phyloP scores from a whole-genome alignment of 2,888 invertebrate species.

The Stomorhina lunata region DNA sequence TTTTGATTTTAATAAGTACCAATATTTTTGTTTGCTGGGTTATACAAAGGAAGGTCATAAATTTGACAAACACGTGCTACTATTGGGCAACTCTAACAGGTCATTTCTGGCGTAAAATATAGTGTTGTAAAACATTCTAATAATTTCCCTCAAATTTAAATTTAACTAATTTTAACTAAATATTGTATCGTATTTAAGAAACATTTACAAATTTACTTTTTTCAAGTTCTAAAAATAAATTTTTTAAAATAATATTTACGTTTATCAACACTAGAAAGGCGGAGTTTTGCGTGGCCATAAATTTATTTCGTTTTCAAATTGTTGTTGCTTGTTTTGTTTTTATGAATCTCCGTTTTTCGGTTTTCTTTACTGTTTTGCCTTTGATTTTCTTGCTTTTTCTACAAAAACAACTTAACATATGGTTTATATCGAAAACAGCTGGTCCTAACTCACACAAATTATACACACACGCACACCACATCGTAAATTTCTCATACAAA shows the following conservation, averaged over 20 bases:
- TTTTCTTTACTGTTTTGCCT: constrained; percentile 10
- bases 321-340: not conserved
- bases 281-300: constrained; percentile 49
- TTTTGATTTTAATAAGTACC: not conserved
- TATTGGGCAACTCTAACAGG: constrained; percentile 40
- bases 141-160: no score
- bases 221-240: no score
- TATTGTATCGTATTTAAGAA: no score
- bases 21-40: constrained; percentile 25
- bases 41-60: not conserved
- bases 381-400: constrained; percentile 17
- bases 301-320: constrained; percentile 1
- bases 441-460: not conserved
- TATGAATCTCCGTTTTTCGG: constrained; percentile 6
- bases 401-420: constrained; percentile 48
- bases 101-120: not conserved
- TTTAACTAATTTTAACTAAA: no score
- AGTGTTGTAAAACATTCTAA: constrained; percentile 35
- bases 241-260: constrained; percentile 3
- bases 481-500: constrained; percentile 21
- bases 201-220: no score
- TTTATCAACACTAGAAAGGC: constrained; percentile 58
- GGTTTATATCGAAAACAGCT: constrained; percentile 56
- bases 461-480: not conserved
- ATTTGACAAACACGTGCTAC: constrained; percentile 40